phyloP scores from a whole-genome alignment of 2,797 vertebrate genomes.

The Chiroxiphia lanceolata region DNA sequence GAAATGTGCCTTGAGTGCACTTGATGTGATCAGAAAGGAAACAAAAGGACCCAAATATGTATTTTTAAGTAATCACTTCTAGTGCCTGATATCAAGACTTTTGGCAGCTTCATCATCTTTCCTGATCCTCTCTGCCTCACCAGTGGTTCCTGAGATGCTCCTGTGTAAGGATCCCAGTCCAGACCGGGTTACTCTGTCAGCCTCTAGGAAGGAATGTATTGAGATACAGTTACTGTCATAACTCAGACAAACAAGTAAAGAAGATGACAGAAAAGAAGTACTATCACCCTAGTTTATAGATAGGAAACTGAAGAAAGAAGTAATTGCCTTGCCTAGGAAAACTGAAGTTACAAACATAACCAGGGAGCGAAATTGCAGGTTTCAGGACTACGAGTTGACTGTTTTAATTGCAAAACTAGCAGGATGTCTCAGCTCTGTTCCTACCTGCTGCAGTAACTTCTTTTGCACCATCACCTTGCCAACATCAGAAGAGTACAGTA shows the following conservation, averaged over 20 bases:
- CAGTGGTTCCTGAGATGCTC: background rate
- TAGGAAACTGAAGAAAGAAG: background rate
- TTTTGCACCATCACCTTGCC: background rate
- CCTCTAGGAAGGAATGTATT: background rate
- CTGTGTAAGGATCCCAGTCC: fast-evolving
- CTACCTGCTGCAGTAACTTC: background rate
- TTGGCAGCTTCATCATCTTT: background rate
- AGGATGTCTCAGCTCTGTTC: background rate
- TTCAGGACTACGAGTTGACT: background rate
- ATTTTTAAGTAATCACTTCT: background rate
- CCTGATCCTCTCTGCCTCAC: background rate
- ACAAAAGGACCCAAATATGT: background rate
- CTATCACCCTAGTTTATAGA: background rate
- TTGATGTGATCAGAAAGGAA: slow-evolving; percentile 23
- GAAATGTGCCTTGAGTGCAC: background rate
- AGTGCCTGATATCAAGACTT: background rate
- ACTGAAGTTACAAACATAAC: background rate
- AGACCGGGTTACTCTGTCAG: background rate
- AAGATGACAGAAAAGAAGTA: background rate
- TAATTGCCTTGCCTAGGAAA: background rate
- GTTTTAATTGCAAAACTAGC: background rate
- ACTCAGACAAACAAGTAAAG: background rate
- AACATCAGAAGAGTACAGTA: background rate
- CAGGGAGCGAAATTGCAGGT: background rate
- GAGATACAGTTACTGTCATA: background rate